These are phyloP conservation scores for Lordiphosa stackelbergi DNA, from an alignment of 1,140 invertebrate species.

Conservation along the genomic window DNA sequence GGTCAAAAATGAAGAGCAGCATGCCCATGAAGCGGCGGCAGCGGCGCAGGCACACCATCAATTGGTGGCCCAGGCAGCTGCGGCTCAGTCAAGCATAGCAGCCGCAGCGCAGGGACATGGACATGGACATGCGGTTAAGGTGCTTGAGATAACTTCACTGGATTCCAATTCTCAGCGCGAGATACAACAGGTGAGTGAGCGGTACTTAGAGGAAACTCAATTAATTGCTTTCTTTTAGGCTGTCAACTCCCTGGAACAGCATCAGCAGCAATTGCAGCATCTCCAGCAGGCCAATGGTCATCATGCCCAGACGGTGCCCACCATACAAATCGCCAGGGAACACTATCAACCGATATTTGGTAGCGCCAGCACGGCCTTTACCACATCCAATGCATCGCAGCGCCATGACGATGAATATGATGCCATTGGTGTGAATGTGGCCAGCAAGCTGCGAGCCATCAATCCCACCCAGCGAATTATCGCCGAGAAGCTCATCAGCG, in stretches of 20 bases:
- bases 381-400: slow-evolving; percentile 45
- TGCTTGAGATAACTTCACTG: slow-evolving; percentile 69
- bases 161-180: slow-evolving; percentile 73
- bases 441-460: slow-evolving; percentile 76
- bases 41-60: slow-evolving; percentile 56
- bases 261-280: slow-evolving; percentile 69
- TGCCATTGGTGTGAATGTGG: slow-evolving; percentile 77
- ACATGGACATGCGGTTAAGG: slow-evolving; percentile 63
- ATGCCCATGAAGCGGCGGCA: slow-evolving; percentile 45
- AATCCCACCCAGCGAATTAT: slow-evolving; percentile 76
- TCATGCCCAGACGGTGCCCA: slow-evolving; percentile 62
- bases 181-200: slow-evolving; percentile 62
- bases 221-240: slow-evolving; percentile 31
- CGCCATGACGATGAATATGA: slow-evolving; percentile 72
- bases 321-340: slow-evolving; percentile 70
- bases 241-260: slow-evolving; percentile 70
- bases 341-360: slow-evolving; percentile 69
- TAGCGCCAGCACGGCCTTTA: slow-evolving; percentile 47
- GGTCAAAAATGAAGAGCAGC: slow-evolving; percentile 62
- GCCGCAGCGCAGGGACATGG: slow-evolving; percentile 5
- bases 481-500: slow-evolving; percentile 77
- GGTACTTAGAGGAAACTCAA: not conserved
- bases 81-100: slow-evolving; percentile 45
- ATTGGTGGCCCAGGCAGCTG: slow-evolving; percentile 48
- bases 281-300: slow-evolving; percentile 62